These are phyloP conservation scores for Epinephelus coioides DNA, from an alignment of 2,797 vertebrate species.

Conservation along the genomic window DNA sequence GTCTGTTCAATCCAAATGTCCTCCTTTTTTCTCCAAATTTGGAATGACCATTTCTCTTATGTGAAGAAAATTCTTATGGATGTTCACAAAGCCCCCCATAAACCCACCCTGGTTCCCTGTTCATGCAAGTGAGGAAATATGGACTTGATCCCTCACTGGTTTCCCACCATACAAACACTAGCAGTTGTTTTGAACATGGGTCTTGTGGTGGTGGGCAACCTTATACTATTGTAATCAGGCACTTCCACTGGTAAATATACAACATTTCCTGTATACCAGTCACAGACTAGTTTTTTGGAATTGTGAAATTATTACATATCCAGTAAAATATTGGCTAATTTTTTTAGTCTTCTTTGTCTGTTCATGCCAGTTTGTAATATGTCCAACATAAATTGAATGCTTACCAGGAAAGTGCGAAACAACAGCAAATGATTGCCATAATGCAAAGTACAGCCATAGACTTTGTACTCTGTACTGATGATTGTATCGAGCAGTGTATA, in stretches of 20 bases:
- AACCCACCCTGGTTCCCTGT: background rate
- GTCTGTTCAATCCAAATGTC: background rate
- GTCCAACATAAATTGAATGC: background rate
- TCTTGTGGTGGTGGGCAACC: background rate
- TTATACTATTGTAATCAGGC: background rate
- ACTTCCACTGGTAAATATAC: conserved; percentile 1
- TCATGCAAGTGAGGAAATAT: background rate
- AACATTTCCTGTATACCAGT: background rate
- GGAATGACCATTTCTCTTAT: background rate
- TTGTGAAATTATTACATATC: background rate
- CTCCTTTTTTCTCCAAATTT: background rate
- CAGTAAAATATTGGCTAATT: background rate
- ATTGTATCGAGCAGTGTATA: conserved; percentile 4
- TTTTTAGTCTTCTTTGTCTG: conserved; percentile 10
- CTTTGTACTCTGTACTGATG: background rate
- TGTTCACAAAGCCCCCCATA: background rate
- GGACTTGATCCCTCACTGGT: background rate
- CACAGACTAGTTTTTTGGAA: conserved; percentile 1
- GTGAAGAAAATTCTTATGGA: background rate
- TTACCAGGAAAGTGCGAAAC: background rate
- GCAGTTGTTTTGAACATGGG: background rate
- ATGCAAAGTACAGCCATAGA: background rate
- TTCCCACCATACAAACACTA: background rate
- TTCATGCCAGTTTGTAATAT: background rate
- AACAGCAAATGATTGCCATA: background rate